A percentile compares a stretch with the other conserved stretches of the same genome.
phyloP scores from a whole-genome alignment of 1,140 invertebrate species.

The Drosophila novamexicana region DNA sequence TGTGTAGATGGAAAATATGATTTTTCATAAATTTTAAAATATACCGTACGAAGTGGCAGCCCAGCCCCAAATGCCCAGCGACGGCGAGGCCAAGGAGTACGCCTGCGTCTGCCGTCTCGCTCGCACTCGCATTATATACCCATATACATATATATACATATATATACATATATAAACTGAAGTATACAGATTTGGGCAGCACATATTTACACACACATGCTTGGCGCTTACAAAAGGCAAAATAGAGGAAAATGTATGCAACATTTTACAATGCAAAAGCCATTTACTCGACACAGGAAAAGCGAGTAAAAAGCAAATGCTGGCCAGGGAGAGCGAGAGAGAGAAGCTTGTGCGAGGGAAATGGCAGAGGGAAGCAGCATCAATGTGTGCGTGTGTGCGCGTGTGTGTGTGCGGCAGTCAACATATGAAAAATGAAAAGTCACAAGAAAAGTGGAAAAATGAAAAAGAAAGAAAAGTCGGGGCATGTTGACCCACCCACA shows the following conservation, averaged over 20 bases:
- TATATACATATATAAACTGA: conserved; percentile 31
- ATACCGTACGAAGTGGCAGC: conserved; percentile 48
- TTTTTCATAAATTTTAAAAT: conserved; percentile 84
- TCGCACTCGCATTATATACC: conserved; percentile 41
- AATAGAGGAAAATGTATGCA: conserved; percentile 82
- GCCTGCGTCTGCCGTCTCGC: conserved; percentile 36
- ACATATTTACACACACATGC: conserved; percentile 28
- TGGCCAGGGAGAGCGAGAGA: not conserved
- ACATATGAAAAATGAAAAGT: conserved; percentile 83
- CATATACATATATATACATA: conserved; percentile 24
- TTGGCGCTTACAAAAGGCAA: conserved; percentile 54
- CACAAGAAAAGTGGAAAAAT: conserved; percentile 55
- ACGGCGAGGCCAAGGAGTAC: conserved; percentile 6
- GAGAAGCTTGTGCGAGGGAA: conserved; percentile 31
- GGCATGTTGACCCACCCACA: not conserved
- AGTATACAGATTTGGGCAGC: conserved; percentile 50
- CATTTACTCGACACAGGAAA: conserved; percentile 60
- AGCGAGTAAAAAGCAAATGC: conserved; percentile 13
- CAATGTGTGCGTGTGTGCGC: conserved; percentile 10
- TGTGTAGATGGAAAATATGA: conserved; percentile 78
- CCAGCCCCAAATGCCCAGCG: conserved; percentile 1
- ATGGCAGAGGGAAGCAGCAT: conserved; percentile 11
- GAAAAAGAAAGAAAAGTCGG: conserved; percentile 31
- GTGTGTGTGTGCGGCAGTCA: conserved; percentile 55
- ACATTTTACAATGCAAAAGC: conserved; percentile 83